Base-by-base conservation (phyloP, 2,888 invertebrate species). In the Amphimallon solstitiale region DNA sequence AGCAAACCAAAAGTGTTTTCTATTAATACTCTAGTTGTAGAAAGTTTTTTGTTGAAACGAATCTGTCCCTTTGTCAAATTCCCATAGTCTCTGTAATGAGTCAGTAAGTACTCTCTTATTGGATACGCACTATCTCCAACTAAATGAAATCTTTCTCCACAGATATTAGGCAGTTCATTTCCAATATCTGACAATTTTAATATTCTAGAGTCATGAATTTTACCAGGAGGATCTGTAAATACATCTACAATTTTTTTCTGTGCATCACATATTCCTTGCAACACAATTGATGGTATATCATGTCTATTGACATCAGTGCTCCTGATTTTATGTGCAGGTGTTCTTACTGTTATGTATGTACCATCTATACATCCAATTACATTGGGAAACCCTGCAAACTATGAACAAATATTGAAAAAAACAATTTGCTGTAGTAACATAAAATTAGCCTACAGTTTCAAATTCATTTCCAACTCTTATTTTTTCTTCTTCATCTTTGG, bases 1-100 rank as follows among this genome's bases (percentile, higher is more conserved):
- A 76, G 60, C n/a, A 76, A 38, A 15, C 74, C 76, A 68, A 79
- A 79, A 6, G 76, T 54, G 66, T 79, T 77, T 73, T 78, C 78
- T 14, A 79, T 77, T 56, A 70, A 65, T 1, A 77, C 74, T 45
- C 77, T 51, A 3, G 75, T 73, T 51, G 67, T 66, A 51, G 64
- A 69, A 51, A 77, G 72, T 23, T 68, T 75, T 52, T 69, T 65
- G 63, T 79, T 79, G 54, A 63, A 79, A 15, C 54, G 52, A 59
- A 45, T 73, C 69, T 79, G 66, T 2, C 60, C 56, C 17, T 68
- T 49, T 1, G 71, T 75, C 17, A 79, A 66, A 37, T 70, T 73
- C 4, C 74, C 78, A 69, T 71, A 72, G 45, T 77, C 5, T 5
- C 23, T 65, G 63, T 72, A 79, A 12, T 77, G 77, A 3, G 75